These are phyloP conservation scores for Halichoeres trimaculatus DNA, from an alignment of 2,113 vertebrate genomes.

Conservation along the genomic window DNA sequence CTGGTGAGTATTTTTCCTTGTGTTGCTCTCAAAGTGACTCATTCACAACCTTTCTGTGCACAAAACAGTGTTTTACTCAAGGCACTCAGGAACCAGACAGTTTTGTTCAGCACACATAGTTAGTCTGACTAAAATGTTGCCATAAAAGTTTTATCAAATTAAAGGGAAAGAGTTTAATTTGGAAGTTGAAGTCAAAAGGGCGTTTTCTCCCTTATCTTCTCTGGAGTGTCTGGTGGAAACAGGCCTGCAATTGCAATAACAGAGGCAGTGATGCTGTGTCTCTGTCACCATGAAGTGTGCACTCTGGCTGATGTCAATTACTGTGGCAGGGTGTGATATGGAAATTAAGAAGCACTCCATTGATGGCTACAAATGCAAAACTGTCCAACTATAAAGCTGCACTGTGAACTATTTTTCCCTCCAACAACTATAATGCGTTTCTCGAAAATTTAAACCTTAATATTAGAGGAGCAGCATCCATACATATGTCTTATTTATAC, in stretches of 20 bases:
- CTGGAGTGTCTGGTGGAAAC: slow-evolving; percentile 18
- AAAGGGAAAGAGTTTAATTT: slow-evolving; percentile 40
- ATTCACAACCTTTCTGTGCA: neutral
- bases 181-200: slow-evolving; percentile 28
- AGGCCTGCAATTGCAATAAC: slow-evolving; percentile 35
- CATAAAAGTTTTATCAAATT: slow-evolving; percentile 25
- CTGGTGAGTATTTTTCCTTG: neutral
- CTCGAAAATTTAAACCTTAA: neutral
- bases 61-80: neutral
- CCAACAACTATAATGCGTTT: neutral
- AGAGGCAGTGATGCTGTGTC: slow-evolving; percentile 39
- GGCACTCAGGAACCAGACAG: neutral
- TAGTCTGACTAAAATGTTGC: neutral
- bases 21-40: neutral
- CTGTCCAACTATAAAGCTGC: slow-evolving; percentile 24
- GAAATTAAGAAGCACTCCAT: slow-evolving; percentile 43
- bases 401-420: slow-evolving; percentile 1
- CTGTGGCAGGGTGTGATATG: slow-evolving; percentile 43
- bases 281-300: slow-evolving; percentile 48
- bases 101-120: neutral
- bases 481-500: neutral
- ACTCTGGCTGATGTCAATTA: slow-evolving; percentile 58
- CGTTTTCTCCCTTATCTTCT: slow-evolving; percentile 21
- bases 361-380: slow-evolving; percentile 46
- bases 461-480: neutral